phyloP scores from a whole-genome alignment of 1,140 invertebrate species.

The Gonatopus flavifemur region DNA sequence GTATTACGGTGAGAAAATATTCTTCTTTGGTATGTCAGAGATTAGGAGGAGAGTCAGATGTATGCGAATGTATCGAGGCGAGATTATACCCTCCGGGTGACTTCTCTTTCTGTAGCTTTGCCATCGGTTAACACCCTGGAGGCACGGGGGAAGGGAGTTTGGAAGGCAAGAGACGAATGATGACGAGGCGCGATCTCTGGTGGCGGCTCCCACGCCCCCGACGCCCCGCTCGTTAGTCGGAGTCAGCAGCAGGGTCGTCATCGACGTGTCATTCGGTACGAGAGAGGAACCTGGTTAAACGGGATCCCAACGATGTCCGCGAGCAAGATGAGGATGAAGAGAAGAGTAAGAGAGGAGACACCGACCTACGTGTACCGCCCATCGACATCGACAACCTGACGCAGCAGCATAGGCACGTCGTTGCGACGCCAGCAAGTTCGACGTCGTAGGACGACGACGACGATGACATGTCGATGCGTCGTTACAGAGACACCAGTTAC shows the following conservation, averaged over 20 bases:
- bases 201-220: slow-evolving; percentile 33
- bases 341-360: slow-evolving; percentile 4
- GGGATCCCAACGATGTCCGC: slow-evolving; percentile 17
- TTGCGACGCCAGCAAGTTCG: slow-evolving; percentile 39
- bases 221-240: slow-evolving; percentile 58
- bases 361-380: slow-evolving; percentile 26
- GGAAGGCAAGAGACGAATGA: slow-evolving; percentile 45
- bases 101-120: neutral
- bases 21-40: too few relatives aligned
- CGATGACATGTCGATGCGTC: slow-evolving; percentile 16
- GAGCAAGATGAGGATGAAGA: slow-evolving; percentile 20
- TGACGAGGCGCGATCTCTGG: slow-evolving; percentile 55
- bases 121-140: too few relatives aligned
- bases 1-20: too few relatives aligned
- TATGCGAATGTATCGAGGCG: too few relatives aligned
- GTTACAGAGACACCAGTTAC: slow-evolving; percentile 10
- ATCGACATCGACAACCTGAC: slow-evolving; percentile 49
- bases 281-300: slow-evolving; percentile 22
- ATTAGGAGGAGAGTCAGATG: too few relatives aligned
- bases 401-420: slow-evolving; percentile 38
- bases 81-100: too few relatives aligned
- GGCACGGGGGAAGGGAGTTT: too few relatives aligned
- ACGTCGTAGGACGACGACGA: slow-evolving; percentile 1
- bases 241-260: slow-evolving; percentile 59
- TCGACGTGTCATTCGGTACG: slow-evolving; percentile 57